Conservation (phyloP, 2,888 invertebrate species). For the Yponomeuta evonymella region DNA sequence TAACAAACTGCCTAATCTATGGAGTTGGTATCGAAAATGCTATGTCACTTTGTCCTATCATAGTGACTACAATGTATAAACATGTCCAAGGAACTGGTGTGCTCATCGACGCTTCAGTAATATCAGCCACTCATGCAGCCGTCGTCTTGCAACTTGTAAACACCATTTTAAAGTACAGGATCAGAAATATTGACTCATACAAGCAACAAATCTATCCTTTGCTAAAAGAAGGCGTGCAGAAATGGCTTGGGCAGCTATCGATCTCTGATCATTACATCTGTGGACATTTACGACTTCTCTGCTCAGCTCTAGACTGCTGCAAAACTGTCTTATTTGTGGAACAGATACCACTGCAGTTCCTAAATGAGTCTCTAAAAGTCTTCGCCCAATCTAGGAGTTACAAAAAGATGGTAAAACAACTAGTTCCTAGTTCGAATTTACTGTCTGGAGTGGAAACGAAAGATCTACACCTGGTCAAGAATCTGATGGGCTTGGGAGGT, state of each 20-base stretch:
- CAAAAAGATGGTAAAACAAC: slow-evolving; percentile 39
- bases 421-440: slow-evolving; percentile 57
- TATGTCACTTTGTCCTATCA: slow-evolving; percentile 66
- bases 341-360: slow-evolving; percentile 41
- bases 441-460: slow-evolving; percentile 52
- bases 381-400: slow-evolving; percentile 66
- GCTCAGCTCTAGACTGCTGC: slow-evolving; percentile 56
- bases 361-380: slow-evolving; percentile 43
- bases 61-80: slow-evolving; percentile 74
- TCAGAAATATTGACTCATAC: slow-evolving; percentile 36
- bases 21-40: slow-evolving; percentile 65
- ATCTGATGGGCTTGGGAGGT: slow-evolving; percentile 50
- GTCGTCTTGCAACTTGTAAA: slow-evolving; percentile 69
- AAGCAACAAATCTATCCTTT: slow-evolving; percentile 57
- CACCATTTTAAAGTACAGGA: slow-evolving; percentile 40
- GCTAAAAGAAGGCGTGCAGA: slow-evolving; percentile 57
- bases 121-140: slow-evolving; percentile 76
- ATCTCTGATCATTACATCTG: slow-evolving; percentile 57
- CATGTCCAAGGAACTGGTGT: slow-evolving; percentile 76
- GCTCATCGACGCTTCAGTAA: slow-evolving; percentile 55
- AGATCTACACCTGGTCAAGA: slow-evolving; percentile 48
- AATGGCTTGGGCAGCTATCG: slow-evolving; percentile 67
- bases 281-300: slow-evolving; percentile 55
- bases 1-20: slow-evolving; percentile 74
- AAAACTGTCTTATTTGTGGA: slow-evolving; percentile 47